Evolutionary conservation across 2,888 invertebrate species (phyloP), one percentile per base, ranked within the genome.

Genomic region (Odontomyia ornata): DNA sequence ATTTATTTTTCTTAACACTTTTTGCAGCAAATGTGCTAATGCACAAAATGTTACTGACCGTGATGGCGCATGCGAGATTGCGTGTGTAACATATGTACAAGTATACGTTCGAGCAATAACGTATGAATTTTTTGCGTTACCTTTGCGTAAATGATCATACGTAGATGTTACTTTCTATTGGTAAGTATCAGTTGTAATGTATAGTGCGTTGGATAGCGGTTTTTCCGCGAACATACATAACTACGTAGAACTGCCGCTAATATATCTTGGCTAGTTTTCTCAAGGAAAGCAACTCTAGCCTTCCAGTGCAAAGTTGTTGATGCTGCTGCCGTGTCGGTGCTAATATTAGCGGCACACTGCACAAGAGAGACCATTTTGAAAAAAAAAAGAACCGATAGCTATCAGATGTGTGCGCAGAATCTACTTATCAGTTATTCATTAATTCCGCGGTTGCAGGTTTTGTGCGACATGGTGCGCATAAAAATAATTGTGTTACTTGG

Each of bases 231-330:
- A 15, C 52, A 3, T 3, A 52, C 7, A 52, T 52, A 18, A 3
- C 15, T 52, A 52, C 52, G 36, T 52, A 52, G 52, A 52, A n/a
- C 52, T 52, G 13, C 13, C 2, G n/a, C 4, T 52, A 4, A 4
- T 52, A 15, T n/a, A 13, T 52, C 4, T 52, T 52, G 52, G 52
- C 18, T 4, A 15, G 52, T n/a, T 7, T n/a, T 4, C 52, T 52
- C 52, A 52, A 52, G 52, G 52, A 52, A 52, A 52, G 52, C 52
- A 52, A 52, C 52, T 52, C 52, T 52, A 9, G 36, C 9, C 36
- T 36, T 36, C 36, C 9, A n/a, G 3, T 36, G 36, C 36, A 36
- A 36, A 36, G 9, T 36, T 36, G 36, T 36, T 36, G 36, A 36
- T 36, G 36, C 36, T 36, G 36, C 36, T 36, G 36, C n/a, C n/a